Base-by-base conservation (phyloP, 1,140 invertebrate genomes). In the Holcopasites calliopsidis region DNA sequence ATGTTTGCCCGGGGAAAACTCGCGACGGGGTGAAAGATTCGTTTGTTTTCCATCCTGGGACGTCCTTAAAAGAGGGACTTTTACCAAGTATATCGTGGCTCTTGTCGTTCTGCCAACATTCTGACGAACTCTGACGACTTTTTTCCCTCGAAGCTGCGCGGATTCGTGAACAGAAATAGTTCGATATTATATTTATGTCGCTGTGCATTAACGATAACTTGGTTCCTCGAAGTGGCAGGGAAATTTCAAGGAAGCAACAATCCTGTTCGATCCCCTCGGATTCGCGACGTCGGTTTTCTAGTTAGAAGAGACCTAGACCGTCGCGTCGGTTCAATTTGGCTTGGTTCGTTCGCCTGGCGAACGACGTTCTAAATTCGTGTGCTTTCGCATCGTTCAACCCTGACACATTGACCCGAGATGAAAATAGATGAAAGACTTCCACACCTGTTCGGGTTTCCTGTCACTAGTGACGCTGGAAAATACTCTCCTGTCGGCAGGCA, bases 371-470 rank as follows among this genome's bases (percentile, higher is more conserved):
- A 77, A 80, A 80, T 80, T 76, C 68, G 72, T 62, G 78, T 77
- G 50, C 40, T 77, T 77, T 76, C 54, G 74, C 75, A 77, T 73
- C 60, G 62, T 79, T 76, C 71, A 80, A 83, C 81, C 83, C 76
- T 85, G 83, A 85, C 83, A 85, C 75, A 74, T 81, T 85, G 79
- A 85, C 82, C 78, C 76, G 50, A 40, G 73, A 62, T 75, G 54
- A 82, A 78, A 85, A 85, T 85, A 85, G 79, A 76, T 68, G 16
- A 71, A 44, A 52, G 33, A 44, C 26, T 61, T 54, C 35, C 47
- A 76, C 74, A 61, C 66, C 55, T 70, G 54, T 76, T 76, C 18
- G 5, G 18, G 2, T 18, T 2, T 1, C 2, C 23, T 13, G 35
- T n/a, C 7, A 8, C 26, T 4, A 35, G 11, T 10, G 23, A 31